Base-by-base conservation (phyloP, 2,113 vertebrate genomes). In the Oxyura jamaicensis region DNA sequence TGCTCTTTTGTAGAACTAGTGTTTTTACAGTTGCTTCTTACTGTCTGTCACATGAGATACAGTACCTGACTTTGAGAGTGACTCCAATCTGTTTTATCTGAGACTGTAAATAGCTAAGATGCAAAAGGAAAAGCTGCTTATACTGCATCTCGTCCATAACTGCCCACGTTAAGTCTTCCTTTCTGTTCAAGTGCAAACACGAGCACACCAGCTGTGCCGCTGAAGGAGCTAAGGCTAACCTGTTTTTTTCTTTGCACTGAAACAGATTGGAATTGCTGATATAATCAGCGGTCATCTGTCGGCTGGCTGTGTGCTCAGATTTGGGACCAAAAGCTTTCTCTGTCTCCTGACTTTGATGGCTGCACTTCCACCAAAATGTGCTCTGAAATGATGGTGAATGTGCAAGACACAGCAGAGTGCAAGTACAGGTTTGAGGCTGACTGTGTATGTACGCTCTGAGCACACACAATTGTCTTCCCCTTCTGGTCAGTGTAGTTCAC, bases 51-150 rank as follows among this genome's bases (percentile, higher is more conserved):
- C 56, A 72, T 50, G 77, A 58, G 41, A 39, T 78, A 35, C 33
- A 26, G 62, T 69, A 93, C 89, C 81, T 92, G 89, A 35, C 44
- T 90, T n/a, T n/a, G 81, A 83, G 60, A 73, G 44, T 75, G 48
- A 56, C 62, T 90, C 52, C 65, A 48, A 0, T 44, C 83, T 89
- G 33, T 56, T 89, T 91, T 89, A 67, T 86, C 91, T 7, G 17
- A 65, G 77, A 56, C 62, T 65, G 39, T 75, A 95, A 91, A 89
- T 76, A 91, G 86, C 73, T 75, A 48, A 78, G 93, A 93, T 69
- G 66, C 2, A 4, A 87, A 92, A 91, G 71, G 39, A 93, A 84
- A 95, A 95, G 62, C 95, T 95, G 6, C 94, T 95, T 92, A 92
- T 1, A 3, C 58, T 81, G 65, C 39, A 28, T 84, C 83, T 92